Evolutionary conservation across 2,113 vertebrate species (phyloP).

Genomic region (Electrona antarctica): DNA sequence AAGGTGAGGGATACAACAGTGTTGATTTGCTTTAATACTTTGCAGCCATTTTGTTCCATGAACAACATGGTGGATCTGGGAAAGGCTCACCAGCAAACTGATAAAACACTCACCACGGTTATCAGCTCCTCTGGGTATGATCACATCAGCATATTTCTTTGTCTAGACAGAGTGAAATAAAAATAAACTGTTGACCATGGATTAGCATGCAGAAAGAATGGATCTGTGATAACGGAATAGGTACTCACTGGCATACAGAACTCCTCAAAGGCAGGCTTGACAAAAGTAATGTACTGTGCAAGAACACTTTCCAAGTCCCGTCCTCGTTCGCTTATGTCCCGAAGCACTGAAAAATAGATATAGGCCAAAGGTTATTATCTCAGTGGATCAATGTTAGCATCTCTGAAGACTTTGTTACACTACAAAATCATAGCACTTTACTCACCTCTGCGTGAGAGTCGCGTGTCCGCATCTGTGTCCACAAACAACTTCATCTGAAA

Average conservation of each 20-base stretch:
- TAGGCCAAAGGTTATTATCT: not conserved
- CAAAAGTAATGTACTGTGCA: constrained; percentile 92
- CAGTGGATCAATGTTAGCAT: too few relatives aligned
- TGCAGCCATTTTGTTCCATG: not conserved
- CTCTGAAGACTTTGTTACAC: too few relatives aligned
- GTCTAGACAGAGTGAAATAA: constrained; percentile 75
- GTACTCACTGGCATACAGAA: constrained; percentile 94
- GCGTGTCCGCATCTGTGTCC: constrained; percentile 91
- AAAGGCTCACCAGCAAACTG: not conserved
- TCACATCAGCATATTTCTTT: constrained; percentile 97
- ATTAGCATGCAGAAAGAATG: not conserved
- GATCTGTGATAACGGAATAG: constrained; percentile 55
- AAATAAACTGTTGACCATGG: not conserved
- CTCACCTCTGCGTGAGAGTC: constrained; percentile 91
- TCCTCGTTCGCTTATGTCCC: constrained; percentile 90
- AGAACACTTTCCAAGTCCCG: constrained; percentile 91
- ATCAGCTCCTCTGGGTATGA: constrained; percentile 93
- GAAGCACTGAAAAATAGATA: constrained; percentile 78
- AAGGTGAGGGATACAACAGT: not conserved
- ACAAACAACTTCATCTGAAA: constrained; percentile 98
- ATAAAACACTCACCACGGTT: constrained; percentile 86
- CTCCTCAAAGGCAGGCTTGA: constrained; percentile 95
- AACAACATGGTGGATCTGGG: not conserved
- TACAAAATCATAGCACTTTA: not conserved
- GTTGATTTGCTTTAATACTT: not conserved